Evolutionary conservation across 2,888 invertebrate genomes (phyloP), one percentile per base, ranked within the genome.

Genomic region (Calephelis perditalis): DNA sequence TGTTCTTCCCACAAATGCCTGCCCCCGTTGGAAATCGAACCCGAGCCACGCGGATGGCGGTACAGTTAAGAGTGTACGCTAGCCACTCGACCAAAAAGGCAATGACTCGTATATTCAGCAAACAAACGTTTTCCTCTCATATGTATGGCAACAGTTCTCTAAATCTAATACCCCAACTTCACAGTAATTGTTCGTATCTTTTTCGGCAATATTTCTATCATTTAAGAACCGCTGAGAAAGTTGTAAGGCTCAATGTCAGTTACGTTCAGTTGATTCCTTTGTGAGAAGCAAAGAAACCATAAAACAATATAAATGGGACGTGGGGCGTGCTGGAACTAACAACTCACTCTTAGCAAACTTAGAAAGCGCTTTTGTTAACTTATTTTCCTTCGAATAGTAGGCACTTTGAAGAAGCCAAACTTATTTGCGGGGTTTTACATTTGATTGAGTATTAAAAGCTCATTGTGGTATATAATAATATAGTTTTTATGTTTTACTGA

Each of bases 231-330:
- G 46, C 12, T 46, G n/a, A 46, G 26, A 36, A 12, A 47, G 36
- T 47, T 58, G 36, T 36, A 49, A 49, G 49, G 8, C 49, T 49
- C 49, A 26, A 15, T 15, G 49, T 8, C 49, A 15, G 26, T 49
- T 49, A 49, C 12, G 15, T 49, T 49, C 49, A 15, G 49, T 49
- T 49, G 49, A 49, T 26, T 15, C 49, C 26, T 49, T 49, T 49
- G 49, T 49, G 9, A 49, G 49, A 15, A 49, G 49, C 15, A 49
- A 82, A 81, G 81, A 75, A 78, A 79, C 82, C 83, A 84, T 85
- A 86, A 84, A 86, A 84, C 84, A 83, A 82, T 84, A 84, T 83
- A 83, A 84, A 86, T 84, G 84, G 80, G 79, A 84, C 84, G 81
- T 83, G 79, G 73, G 74, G 71, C 72, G 69, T 71, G 73, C 72